Evolutionary conservation across 2,888 invertebrate species (phyloP).

Genomic region (Biston betularia): DNA sequence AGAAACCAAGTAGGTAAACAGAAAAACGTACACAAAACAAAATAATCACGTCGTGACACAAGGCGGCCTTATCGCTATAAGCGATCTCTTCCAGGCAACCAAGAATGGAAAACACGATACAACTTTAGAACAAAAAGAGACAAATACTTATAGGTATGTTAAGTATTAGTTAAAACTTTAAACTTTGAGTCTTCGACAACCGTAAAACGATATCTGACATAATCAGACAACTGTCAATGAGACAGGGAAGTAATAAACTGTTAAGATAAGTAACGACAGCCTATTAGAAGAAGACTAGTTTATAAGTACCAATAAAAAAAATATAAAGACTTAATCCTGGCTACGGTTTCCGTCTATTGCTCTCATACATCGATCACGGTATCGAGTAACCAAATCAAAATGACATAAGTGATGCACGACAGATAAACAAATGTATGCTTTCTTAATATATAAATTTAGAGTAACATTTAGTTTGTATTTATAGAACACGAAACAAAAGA

Average conservation of each 20-base stretch:
- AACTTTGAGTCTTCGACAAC: not conserved
- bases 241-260: slow-evolving; percentile 40
- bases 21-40: too few species aligned
- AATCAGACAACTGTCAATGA: slow-evolving; percentile 20
- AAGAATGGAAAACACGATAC: too few species aligned
- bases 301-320: slow-evolving; percentile 42
- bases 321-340: slow-evolving; percentile 57
- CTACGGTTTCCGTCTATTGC: slow-evolving; percentile 70
- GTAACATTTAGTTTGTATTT: slow-evolving; percentile 43
- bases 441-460: slow-evolving; percentile 38
- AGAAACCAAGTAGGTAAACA: too few species aligned
- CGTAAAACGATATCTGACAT: not conserved
- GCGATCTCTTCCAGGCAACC: too few species aligned
- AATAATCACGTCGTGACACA: too few species aligned
- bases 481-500: not conserved
- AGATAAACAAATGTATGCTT: slow-evolving; percentile 34
- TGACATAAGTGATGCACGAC: slow-evolving; percentile 20
- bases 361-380: slow-evolving; percentile 70
- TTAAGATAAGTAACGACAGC: slow-evolving; percentile 31
- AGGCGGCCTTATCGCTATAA: too few species aligned
- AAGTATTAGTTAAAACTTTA: not conserved
- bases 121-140: too few species aligned
- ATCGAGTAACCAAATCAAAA: slow-evolving; percentile 47
- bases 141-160: too few species aligned
- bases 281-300: slow-evolving; percentile 25